A percentile compares a stretch with the other conserved stretches of the same genome.
Evolutionary conservation across 2,888 invertebrate genomes (phyloP).

Genomic region (Philereme vetulata): DNA sequence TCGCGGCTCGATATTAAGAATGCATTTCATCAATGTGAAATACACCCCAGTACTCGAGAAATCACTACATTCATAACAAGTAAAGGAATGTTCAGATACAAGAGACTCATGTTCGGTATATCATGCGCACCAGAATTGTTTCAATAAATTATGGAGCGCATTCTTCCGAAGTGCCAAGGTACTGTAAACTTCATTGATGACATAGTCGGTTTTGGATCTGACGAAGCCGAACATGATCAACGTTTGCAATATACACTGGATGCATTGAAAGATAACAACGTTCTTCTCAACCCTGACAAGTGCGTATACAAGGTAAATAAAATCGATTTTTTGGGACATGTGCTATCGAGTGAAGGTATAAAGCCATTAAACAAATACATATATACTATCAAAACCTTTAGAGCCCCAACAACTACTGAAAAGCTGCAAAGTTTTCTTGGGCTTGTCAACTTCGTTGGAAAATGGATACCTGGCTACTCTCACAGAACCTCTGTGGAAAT

Average conservation of each 20-base stretch:
- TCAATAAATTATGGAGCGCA: neutral
- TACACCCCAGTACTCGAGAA: slow-evolving; percentile 14
- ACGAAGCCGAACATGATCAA: slow-evolving; percentile 2
- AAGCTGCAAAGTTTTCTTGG: slow-evolving; percentile 1
- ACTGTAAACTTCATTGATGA: slow-evolving; percentile 6
- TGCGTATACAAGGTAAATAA: neutral
- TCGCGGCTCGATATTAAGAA: slow-evolving; percentile 29
- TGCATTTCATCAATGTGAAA: slow-evolving; percentile 25
- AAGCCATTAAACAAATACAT: slow-evolving; percentile 1
- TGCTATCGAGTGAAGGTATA: neutral
- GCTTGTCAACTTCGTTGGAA: neutral
- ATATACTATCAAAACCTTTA: neutral
- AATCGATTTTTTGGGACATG: neutral
- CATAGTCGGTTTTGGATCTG: neutral
- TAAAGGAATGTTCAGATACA: slow-evolving; percentile 13
- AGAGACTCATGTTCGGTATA: slow-evolving; percentile 27
- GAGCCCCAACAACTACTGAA: neutral
- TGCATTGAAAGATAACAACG: neutral
- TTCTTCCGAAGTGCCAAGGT: neutral
- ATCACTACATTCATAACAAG: slow-evolving; percentile 13
- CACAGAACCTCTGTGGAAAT: neutral
- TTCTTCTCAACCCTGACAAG: neutral
- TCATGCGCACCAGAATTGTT: slow-evolving; percentile 21
- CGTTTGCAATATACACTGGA: neutral
- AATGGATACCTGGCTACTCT: neutral